Evolutionary conservation across 2,888 invertebrate genomes (phyloP).

Genomic region (Actias luna): DNA sequence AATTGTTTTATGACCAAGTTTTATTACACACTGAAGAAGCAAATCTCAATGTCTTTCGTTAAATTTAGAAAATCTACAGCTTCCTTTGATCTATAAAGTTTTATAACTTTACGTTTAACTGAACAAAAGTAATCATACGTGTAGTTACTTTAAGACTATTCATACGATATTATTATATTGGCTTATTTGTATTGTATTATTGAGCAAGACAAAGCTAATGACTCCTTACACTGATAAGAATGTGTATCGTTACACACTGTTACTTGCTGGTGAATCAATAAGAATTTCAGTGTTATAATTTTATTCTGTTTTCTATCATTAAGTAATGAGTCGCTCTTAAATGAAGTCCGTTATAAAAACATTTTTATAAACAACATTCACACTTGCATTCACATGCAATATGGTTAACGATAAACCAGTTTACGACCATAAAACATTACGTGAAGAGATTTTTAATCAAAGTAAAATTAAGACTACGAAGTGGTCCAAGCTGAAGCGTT

Average conservation of each 20-base stretch:
- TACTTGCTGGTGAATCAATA: conserved; percentile 40
- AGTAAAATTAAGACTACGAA: conserved; percentile 32
- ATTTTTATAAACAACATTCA: neutral
- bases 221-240: conserved; percentile 60
- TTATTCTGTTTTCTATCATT: conserved; percentile 23
- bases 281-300: conserved; percentile 23
- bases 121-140: neutral
- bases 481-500: conserved; percentile 57
- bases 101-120: neutral
- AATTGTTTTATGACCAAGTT: neutral
- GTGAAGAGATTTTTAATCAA: conserved; percentile 33
- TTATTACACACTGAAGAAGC: neutral
- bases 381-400: conserved; percentile 13
- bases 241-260: conserved; percentile 49
- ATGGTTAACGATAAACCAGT: conserved; percentile 28
- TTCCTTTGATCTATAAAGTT: too few relatives aligned
- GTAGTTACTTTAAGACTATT: neutral
- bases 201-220: conserved; percentile 52
- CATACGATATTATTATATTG: conserved; percentile 20
- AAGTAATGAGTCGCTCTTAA: conserved; percentile 14
- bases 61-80: neutral
- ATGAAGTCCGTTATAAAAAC: neutral
- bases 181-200: conserved; percentile 44
- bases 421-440: conserved; percentile 27
- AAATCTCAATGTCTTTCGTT: neutral